Evolutionary conservation across 1,140 invertebrate species (phyloP).

Genomic region (Acromyrmex heyeri): DNA sequence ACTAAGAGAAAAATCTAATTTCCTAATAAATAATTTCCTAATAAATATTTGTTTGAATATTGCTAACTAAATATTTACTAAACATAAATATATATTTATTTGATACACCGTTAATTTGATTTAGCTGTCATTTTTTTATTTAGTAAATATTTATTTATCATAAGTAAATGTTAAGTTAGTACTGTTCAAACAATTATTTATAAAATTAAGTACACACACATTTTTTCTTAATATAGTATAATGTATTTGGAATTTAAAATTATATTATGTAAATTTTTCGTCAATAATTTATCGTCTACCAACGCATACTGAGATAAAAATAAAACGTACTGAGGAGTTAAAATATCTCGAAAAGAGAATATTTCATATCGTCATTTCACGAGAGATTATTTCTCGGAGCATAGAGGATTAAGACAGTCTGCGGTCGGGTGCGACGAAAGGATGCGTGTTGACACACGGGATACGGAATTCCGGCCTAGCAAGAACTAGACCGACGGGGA

Average conservation of each 20-base stretch:
- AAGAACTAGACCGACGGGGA: constrained; percentile 15
- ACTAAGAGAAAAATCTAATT: too few species aligned
- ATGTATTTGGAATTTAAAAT: background rate
- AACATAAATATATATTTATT: too few species aligned
- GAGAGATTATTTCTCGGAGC: constrained; percentile 21
- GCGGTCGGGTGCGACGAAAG: constrained; percentile 26
- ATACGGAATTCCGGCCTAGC: constrained; percentile 56
- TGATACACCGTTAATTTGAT: too few species aligned
- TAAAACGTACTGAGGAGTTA: background rate
- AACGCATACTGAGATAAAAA: background rate
- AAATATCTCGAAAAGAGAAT: constrained; percentile 1
- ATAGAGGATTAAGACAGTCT: constrained; percentile 63
- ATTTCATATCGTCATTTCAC: constrained; percentile 46
- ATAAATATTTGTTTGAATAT: too few species aligned
- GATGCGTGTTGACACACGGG: constrained; percentile 67
- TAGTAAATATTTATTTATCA: too few species aligned
- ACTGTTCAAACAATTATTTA: too few species aligned
- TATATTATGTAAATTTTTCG: background rate
- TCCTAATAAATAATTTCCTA: too few species aligned
- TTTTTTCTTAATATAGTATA: background rate
- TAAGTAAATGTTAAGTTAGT: too few species aligned
- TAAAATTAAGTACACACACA: too few species aligned
- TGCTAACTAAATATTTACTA: too few species aligned
- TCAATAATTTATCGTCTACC: background rate
- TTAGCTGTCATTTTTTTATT: too few species aligned